Evolutionary conservation across 2,888 invertebrate species (phyloP).

Genomic region (Sarcophaga rosellei): DNA sequence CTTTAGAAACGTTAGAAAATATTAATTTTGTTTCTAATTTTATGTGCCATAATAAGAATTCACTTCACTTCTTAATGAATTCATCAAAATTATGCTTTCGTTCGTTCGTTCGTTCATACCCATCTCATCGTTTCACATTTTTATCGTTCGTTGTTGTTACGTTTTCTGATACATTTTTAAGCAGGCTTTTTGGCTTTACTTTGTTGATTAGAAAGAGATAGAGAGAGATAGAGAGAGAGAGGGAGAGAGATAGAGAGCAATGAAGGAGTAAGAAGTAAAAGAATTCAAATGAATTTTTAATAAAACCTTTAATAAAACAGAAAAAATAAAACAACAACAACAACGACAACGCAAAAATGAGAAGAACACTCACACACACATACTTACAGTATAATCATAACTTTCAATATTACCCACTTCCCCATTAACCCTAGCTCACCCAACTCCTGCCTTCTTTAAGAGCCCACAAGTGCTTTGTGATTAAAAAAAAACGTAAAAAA

Average conservation of each 20-base stretch:
- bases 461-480: constrained; percentile 68
- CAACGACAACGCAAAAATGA: background rate
- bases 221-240: background rate
- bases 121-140: too few relatives aligned
- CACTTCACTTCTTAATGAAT: constrained; percentile 51
- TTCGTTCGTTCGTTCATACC: background rate
- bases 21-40: constrained; percentile 42
- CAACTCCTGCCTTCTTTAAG: constrained; percentile 35
- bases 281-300: constrained; percentile 65
- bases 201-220: constrained; percentile 30
- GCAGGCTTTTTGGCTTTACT: constrained; percentile 34
- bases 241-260: background rate
- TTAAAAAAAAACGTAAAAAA: constrained; percentile 66
- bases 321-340: background rate
- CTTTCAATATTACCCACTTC: constrained; percentile 54
- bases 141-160: background rate
- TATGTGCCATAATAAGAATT: background rate
- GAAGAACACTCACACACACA: constrained; percentile 32
- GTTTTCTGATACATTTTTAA: background rate
- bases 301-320: constrained; percentile 50
- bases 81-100: constrained; percentile 44
- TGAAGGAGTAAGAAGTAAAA: constrained; percentile 11
- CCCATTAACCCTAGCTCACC: background rate
- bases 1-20: background rate
- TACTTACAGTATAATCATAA: constrained; percentile 61